Evolutionary conservation across 2,113 vertebrate species (phyloP).

Genomic region (Taxidea taxus): DNA sequence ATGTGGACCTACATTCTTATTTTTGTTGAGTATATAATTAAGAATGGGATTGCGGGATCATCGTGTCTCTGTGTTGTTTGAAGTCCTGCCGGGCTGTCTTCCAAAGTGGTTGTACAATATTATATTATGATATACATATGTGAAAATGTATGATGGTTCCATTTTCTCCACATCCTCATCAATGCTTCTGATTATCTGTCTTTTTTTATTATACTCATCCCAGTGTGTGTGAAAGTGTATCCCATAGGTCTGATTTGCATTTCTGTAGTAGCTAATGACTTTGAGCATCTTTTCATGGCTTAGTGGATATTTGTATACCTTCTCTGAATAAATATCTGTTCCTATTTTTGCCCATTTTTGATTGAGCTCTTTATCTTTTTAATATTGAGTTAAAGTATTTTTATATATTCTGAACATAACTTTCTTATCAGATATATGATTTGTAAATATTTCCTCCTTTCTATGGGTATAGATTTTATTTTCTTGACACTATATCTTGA

Average conservation of each 20-base stretch:
- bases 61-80: background rate
- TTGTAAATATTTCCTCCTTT: background rate
- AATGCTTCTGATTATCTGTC: background rate
- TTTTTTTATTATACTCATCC: background rate
- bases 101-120: background rate
- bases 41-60: background rate
- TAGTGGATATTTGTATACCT: background rate
- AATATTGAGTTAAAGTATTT: background rate
- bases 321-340: background rate
- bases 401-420: background rate
- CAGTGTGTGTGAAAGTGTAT: background rate
- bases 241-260: background rate
- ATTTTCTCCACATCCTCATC: background rate
- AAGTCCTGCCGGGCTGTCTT: background rate
- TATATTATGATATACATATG: background rate
- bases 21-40: background rate
- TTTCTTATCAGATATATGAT: background rate
- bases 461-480: background rate
- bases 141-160: background rate
- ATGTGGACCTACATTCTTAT: background rate
- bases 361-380: background rate
- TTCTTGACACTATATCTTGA: background rate
- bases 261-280: background rate
- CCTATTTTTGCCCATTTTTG: background rate
- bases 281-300: background rate